phyloP scores from a whole-genome alignment of 2,113 vertebrate genomes.

The Heterotilapia buettikoferi region DNA sequence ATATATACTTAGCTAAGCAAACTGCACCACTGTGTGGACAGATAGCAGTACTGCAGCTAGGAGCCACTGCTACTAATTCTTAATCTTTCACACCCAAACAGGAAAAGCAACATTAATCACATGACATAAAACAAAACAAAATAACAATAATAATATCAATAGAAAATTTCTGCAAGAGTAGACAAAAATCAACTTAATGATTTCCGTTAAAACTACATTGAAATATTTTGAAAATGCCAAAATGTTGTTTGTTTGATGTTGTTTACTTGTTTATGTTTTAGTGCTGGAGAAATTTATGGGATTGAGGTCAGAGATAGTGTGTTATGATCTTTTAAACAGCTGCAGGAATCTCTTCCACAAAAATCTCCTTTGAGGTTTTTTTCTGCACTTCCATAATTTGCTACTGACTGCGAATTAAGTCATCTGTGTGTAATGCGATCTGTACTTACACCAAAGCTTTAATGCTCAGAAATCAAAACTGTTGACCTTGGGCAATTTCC shows the following conservation, averaged over 20 bases:
- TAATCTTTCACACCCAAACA: background rate
- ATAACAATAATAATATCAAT: background rate
- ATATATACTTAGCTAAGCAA: background rate
- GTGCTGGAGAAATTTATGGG: background rate
- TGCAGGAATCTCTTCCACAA: background rate
- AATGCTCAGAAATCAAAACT: background rate
- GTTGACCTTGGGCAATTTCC: background rate
- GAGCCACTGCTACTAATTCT: background rate
- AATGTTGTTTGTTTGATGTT: background rate
- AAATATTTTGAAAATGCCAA: background rate
- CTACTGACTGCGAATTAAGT: background rate
- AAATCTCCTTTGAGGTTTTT: background rate
- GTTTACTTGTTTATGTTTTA: background rate
- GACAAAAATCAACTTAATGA: background rate
- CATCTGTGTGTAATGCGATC: background rate
- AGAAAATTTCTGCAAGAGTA: background rate
- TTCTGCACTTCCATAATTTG: background rate
- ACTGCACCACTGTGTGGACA: background rate
- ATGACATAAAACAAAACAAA: background rate
- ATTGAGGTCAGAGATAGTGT: background rate
- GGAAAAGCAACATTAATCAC: background rate
- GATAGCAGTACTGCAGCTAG: background rate
- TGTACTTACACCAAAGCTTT: background rate
- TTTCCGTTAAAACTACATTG: background rate
- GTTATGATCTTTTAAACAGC: background rate